Base-by-base conservation (phyloP, 2,113 vertebrate species). In the Paralichthys olivaceus region DNA sequence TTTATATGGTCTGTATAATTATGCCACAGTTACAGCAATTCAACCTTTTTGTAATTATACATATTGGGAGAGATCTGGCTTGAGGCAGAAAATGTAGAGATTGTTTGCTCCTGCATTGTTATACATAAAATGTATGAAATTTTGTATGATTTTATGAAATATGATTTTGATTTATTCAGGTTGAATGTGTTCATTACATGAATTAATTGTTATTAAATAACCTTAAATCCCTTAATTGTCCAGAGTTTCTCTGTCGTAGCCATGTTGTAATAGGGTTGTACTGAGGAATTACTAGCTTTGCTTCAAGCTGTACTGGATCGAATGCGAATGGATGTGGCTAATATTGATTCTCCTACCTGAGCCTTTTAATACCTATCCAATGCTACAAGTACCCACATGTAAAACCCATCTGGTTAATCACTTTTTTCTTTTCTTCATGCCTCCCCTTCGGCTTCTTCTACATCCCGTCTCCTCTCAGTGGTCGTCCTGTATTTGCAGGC, bases 401-500 rank as follows among this genome's bases (percentile, higher is more conserved):
- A 45, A 57, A 28, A 67, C 34, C 2, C 29, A 37, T 20, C 25
- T 28, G 15, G 1, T 9, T 40, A 49, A 32, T 60, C 22, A 26
- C 20, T 22, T 37, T 22, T 66, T 25, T 49, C 69, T 55, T 67
- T 60, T 79, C 43, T 28, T 73, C 47, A 32, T 25, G 9, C 64
- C 55, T 53, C 45, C 15, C 20, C 49, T 53, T 37, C 0, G 53
- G 5, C 59, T 51, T 67, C 28, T 55, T 59, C 32, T 86, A 51
- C 72, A 81, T 83, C 13, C 68, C 20, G 66, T 47, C 56, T 12
- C 14, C 66, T 66, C 58, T 8, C 91, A 96, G 96, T 97, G 90
- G 96, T 95, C 17, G 94, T 96, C 75, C 92, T 97, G 77, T 96
- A 95, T 37, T 61, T 94, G 65, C 96, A 97, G 81, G 94, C 89